phyloP scores from a whole-genome alignment of 2,888 invertebrate species.

The Autographa pulchrina region DNA sequence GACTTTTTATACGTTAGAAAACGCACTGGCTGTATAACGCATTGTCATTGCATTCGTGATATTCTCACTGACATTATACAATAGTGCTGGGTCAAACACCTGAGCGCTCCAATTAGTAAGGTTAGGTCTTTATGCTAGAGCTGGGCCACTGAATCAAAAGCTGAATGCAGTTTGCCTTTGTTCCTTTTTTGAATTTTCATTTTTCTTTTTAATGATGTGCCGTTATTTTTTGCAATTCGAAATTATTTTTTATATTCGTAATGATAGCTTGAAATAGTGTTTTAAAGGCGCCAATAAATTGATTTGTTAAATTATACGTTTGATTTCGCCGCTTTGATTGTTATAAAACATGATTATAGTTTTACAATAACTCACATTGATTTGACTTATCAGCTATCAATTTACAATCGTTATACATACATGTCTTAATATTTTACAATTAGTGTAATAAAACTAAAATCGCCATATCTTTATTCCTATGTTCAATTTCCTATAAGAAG shows the following conservation, averaged over 20 bases:
- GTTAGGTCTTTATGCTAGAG: slow-evolving; percentile 39
- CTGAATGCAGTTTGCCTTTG: slow-evolving; percentile 35
- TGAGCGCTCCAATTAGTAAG: slow-evolving; percentile 81
- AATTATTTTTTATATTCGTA: not conserved
- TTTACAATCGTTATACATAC: not conserved
- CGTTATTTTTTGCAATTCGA: not conserved
- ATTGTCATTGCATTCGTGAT: slow-evolving; percentile 35
- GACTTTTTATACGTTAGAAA: slow-evolving; percentile 46
- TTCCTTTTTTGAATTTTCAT: slow-evolving; percentile 37
- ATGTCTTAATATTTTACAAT: not conserved
- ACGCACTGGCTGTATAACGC: slow-evolving; percentile 37
- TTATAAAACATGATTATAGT: not conserved
- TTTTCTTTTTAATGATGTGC: not conserved
- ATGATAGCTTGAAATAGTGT: not conserved
- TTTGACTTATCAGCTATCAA: not conserved
- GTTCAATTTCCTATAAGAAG: too few species aligned
- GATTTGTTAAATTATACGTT: not conserved
- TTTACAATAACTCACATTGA: not conserved
- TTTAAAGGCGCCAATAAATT: not conserved
- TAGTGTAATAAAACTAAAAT: not conserved
- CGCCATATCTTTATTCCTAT: not conserved
- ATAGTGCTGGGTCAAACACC: slow-evolving; percentile 77
- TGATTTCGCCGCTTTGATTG: slow-evolving; percentile 1
- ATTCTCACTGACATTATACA: slow-evolving; percentile 47
- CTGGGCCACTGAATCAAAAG: slow-evolving; percentile 37